Conservation (phyloP, 1,140 invertebrate species). For the Homarus americanus region DNA sequence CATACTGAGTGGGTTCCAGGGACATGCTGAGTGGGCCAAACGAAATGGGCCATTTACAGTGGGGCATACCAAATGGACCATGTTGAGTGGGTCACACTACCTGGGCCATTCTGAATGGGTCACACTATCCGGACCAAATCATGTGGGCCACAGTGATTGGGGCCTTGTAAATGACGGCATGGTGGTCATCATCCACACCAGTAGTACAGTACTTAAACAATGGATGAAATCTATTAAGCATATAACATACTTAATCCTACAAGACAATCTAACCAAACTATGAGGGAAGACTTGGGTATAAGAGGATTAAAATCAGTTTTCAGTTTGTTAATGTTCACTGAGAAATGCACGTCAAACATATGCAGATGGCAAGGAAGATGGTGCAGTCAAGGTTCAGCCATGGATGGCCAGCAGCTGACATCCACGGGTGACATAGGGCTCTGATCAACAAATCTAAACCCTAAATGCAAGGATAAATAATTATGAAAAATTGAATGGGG, state of each 20-base stretch:
- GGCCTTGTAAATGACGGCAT: neutral
- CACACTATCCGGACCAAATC: neutral
- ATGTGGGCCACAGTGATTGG: neutral
- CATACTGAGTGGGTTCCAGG: neutral
- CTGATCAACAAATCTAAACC: neutral
- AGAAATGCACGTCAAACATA: neutral
- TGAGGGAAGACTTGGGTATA: neutral
- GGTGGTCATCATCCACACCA: too few relatives aligned
- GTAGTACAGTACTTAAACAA: too few relatives aligned
- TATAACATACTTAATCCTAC: neutral
- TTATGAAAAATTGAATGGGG: neutral
- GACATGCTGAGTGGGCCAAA: neutral
- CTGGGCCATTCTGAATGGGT: slow-evolving; percentile 16
- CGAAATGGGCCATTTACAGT: neutral
- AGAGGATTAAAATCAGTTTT: neutral
- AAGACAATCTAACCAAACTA: neutral
- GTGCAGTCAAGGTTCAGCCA: neutral
- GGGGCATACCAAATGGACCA: neutral
- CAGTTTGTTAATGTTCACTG: neutral
- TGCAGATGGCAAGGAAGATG: neutral
- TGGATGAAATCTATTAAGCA: neutral
- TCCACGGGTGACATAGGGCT: neutral
- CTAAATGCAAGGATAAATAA: neutral
- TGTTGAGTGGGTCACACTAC: slow-evolving; percentile 10
- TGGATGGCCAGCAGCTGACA: slow-evolving; percentile 37